Evolutionary conservation across 1,140 invertebrate genomes (phyloP), one percentile per base, ranked within the genome.

Genomic region (Mylabris phalerata): DNA sequence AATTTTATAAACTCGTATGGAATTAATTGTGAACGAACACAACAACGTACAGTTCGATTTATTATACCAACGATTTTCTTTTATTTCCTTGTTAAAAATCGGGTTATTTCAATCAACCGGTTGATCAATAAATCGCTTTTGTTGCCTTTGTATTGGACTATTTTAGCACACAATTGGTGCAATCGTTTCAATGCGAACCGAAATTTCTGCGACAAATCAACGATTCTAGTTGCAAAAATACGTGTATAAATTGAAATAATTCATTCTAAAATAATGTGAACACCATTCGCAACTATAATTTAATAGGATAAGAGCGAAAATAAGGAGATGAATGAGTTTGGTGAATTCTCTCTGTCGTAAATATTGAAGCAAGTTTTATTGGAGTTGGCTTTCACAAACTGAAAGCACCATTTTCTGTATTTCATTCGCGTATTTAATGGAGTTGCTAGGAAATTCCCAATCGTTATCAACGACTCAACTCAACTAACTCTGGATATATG

Each of bases 291-390:
- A 43, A 52, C 51, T 46, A 44, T 54, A 46, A 39, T 43, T 32
- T 32, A 19, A 19, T 19, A 19, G 19, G 1, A 19, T 19, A 19
- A 19, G 51, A 45, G 9, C 51, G 25, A 54, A 45, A 11, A 54
- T 42, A 45, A 45, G 46, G 46, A 38, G 46, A 54, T 45, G 42
- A 45, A 54, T 38, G 42, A 54, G 46, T 46, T 42, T 44, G 51
- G 51, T 54, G 27, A 54, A 54, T 54, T 32, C 32, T 52, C 50
- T 42, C 51, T 13, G 51, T 38, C 51, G 51, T 54, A 54, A 54
- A 54, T 54, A 54, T 54, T 54, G 51, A 32, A 54, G 51, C 32
- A 54, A 54, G 51, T 54, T 54, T 45, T 54, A 54, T 54, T 54
- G 51, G 51, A 54, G 42, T 54, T 54, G 27, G 51, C 51, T 54